These are phyloP conservation scores for Bathynomus jamesi DNA, from an alignment of 1,140 invertebrate species.

Conservation along the genomic window DNA sequence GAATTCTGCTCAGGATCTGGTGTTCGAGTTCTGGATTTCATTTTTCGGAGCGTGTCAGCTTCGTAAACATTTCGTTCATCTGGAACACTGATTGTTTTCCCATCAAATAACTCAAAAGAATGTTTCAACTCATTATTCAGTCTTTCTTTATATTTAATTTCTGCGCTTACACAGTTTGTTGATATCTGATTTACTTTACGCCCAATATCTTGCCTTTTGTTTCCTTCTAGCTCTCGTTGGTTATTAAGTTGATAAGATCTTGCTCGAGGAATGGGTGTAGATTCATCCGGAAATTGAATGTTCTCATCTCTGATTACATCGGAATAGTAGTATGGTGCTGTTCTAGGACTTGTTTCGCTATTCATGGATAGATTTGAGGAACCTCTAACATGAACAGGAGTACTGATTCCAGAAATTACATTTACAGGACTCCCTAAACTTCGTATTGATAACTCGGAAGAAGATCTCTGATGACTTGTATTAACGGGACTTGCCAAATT, in stretches of 20 bases:
- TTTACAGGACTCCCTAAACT: conserved; percentile 26
- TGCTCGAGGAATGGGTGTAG: conserved; percentile 20
- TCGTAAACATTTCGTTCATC: conserved; percentile 40
- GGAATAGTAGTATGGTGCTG: conserved; percentile 38
- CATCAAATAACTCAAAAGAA: conserved; percentile 36
- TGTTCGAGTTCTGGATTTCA: conserved; percentile 28
- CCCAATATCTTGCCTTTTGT: conserved; percentile 62
- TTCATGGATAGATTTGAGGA: conserved; percentile 29
- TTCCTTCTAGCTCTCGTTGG: conserved; percentile 40
- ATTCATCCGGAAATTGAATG: conserved; percentile 11
- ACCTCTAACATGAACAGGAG: conserved; percentile 21
- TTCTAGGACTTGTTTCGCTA: conserved; percentile 35
- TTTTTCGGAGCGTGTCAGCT: conserved; percentile 37
- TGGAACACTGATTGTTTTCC: conserved; percentile 37
- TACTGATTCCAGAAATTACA: conserved; percentile 21
- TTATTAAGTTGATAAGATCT: conserved; percentile 35
- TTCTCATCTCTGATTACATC: conserved; percentile 32
- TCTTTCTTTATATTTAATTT: neutral
- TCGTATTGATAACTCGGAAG: conserved; percentile 24
- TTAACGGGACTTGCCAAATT: conserved; percentile 4
- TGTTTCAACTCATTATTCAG: conserved; percentile 31
- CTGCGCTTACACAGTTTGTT: conserved; percentile 21
- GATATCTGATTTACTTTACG: conserved; percentile 68
- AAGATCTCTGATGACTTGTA: conserved; percentile 22
- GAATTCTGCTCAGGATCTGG: conserved; percentile 26